Conservation (phyloP, 1,140 invertebrate species). For the Caenorhabditis latens region DNA sequence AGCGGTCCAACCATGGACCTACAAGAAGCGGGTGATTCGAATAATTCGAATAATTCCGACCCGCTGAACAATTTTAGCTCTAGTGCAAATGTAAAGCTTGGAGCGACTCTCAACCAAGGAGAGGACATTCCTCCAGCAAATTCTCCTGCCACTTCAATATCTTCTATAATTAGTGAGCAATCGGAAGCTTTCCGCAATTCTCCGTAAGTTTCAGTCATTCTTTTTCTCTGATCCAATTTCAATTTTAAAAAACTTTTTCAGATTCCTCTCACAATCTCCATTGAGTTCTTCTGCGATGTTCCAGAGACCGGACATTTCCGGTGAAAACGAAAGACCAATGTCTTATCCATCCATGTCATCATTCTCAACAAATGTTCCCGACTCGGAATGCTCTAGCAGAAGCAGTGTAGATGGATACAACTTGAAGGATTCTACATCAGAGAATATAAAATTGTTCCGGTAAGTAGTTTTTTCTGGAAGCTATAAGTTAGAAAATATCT, state of each 20-base stretch:
- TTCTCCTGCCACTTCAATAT: constrained; percentile 28
- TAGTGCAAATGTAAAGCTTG: not conserved
- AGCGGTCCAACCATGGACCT: constrained; percentile 6
- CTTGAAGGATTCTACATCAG: constrained; percentile 7
- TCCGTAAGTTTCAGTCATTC: constrained; percentile 21
- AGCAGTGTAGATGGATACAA: constrained; percentile 28
- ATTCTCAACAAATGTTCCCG: constrained; percentile 18
- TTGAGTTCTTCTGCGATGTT: not conserved
- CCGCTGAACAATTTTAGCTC: not conserved
- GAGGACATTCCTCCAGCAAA: constrained; percentile 21
- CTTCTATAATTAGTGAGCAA: constrained; percentile 3
- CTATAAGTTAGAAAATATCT: not conserved
- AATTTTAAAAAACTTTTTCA: not conserved
- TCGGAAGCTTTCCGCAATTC: constrained; percentile 19
- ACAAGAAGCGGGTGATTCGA: not conserved
- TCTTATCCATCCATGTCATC: constrained; percentile 17
- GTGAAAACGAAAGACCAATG: not conserved
- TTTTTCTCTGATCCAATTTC: not conserved
- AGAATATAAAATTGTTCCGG: constrained; percentile 6
- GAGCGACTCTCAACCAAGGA: constrained; percentile 37
- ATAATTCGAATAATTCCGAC: not conserved
- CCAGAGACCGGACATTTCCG: constrained; percentile 7
- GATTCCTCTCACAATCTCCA: constrained; percentile 21
- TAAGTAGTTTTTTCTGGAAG: too few relatives aligned
- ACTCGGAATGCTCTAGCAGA: constrained; percentile 10